A percentile compares a stretch with the other conserved stretches of the same genome.
phyloP scores from a whole-genome alignment of 2,797 vertebrate species.

The Pygocentrus nattereri region DNA sequence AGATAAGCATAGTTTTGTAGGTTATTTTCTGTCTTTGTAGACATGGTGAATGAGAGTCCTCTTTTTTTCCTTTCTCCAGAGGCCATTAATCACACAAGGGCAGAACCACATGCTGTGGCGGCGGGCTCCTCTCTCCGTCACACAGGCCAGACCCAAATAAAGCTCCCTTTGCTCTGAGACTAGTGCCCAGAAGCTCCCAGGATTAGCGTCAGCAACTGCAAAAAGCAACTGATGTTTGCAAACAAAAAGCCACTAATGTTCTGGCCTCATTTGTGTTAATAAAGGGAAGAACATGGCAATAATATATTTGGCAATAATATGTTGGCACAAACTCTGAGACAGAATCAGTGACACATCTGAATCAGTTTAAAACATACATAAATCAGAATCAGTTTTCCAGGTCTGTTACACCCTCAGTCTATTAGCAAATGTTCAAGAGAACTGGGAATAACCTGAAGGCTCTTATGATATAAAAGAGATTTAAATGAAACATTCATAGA shows the following conservation, averaged over 20 bases:
- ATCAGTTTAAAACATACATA: too few relatives aligned
- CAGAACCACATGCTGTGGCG: conserved; percentile 55
- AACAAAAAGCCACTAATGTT: conserved; percentile 58
- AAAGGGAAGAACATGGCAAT: conserved; percentile 14
- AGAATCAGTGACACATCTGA: too few relatives aligned
- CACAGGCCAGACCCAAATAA: conserved; percentile 75
- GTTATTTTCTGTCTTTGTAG: conserved; percentile 36
- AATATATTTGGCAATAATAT: too few relatives aligned
- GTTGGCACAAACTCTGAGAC: too few relatives aligned
- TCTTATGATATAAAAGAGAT: too few relatives aligned
- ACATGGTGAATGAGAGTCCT: conserved; percentile 52
- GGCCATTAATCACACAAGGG: conserved; percentile 72
- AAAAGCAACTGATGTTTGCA: conserved; percentile 62
- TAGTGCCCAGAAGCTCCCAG: conserved; percentile 60
- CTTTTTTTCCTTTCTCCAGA: conserved; percentile 2
- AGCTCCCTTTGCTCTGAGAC: conserved; percentile 68
- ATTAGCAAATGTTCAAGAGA: too few relatives aligned
- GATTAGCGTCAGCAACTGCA: conserved; percentile 61
- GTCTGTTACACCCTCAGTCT: too few relatives aligned
- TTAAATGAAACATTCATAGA: too few relatives aligned
- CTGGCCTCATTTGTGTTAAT: conserved; percentile 38
- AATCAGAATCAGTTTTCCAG: too few relatives aligned
- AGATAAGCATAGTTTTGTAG: conserved; percentile 9
- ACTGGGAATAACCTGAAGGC: too few relatives aligned
- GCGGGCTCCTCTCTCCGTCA: conserved; percentile 64